These are phyloP conservation scores for Megalonaias nervosa DNA, from an alignment of 1,140 invertebrate species.

Conservation along the genomic window DNA sequence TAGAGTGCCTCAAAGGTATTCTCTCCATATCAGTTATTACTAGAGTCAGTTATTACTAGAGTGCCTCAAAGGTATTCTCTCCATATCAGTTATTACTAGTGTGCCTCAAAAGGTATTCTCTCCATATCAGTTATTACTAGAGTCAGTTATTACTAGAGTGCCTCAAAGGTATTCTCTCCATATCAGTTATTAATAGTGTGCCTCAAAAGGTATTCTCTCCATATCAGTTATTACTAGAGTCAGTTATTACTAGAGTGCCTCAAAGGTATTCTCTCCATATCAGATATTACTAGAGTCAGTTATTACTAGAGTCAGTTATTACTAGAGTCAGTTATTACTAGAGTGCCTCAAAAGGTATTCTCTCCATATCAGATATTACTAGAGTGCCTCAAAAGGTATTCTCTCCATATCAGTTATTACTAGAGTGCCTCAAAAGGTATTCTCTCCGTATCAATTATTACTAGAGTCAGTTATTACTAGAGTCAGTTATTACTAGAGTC, in stretches of 20 bases:
- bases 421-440: conserved; percentile 29
- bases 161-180: conserved; percentile 20
- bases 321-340: conserved; percentile 24
- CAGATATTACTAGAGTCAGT: conserved; percentile 22
- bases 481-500: conserved; percentile 8
- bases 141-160: conserved; percentile 27
- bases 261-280: conserved; percentile 19
- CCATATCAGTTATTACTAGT: too few species aligned
- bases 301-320: too few species aligned
- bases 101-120: too few species aligned
- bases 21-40: too few species aligned
- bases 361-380: neutral
- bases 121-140: neutral
- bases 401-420: conserved; percentile 26
- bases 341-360: conserved; percentile 27
- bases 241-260: conserved; percentile 28
- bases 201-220: conserved; percentile 15
- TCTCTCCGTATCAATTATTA: neutral
- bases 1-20: too few species aligned
- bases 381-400: too few species aligned
- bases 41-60: too few species aligned
- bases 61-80: too few species aligned
- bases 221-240: neutral
- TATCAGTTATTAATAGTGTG: conserved; percentile 27
- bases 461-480: conserved; percentile 24